phyloP scores from a whole-genome alignment of 2,113 vertebrate genomes.

The Anhinga anhinga region DNA sequence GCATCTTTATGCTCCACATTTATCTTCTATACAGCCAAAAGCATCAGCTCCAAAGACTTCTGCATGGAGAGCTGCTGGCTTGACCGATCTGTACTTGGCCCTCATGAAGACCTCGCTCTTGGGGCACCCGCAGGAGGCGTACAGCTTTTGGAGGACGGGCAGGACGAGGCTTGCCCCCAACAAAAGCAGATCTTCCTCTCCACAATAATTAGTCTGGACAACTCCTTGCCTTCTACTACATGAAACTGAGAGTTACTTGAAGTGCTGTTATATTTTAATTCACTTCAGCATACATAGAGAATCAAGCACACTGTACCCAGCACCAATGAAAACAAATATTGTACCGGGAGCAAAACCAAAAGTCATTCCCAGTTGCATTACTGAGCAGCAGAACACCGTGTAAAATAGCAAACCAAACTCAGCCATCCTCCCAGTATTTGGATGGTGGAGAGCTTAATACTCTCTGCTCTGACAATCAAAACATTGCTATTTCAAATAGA shows the following conservation, averaged over 20 bases:
- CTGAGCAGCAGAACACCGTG: accelerated
- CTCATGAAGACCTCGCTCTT: background rate
- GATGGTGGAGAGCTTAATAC: background rate
- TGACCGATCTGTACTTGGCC: background rate
- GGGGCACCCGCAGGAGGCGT: background rate
- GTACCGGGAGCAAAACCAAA: background rate
- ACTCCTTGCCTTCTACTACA: background rate
- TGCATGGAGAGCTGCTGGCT: background rate
- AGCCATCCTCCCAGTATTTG: background rate
- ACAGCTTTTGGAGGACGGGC: background rate
- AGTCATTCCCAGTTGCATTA: background rate
- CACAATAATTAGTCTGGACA: background rate
- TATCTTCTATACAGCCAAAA: background rate
- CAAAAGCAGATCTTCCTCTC: background rate
- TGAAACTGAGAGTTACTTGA: background rate
- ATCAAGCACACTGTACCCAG: background rate
- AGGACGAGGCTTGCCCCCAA: background rate
- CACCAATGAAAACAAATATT: background rate
- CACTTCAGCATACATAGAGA: background rate
- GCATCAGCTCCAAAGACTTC: background rate
- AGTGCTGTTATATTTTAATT: background rate
- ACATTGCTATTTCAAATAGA: background rate
- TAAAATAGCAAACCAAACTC: background rate
- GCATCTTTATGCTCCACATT: background rate
- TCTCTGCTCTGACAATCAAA: background rate